Base-by-base conservation (phyloP, 30 jellyfish, hydroid and myxozoan genomes). In the Aurelia aurita region DNA sequence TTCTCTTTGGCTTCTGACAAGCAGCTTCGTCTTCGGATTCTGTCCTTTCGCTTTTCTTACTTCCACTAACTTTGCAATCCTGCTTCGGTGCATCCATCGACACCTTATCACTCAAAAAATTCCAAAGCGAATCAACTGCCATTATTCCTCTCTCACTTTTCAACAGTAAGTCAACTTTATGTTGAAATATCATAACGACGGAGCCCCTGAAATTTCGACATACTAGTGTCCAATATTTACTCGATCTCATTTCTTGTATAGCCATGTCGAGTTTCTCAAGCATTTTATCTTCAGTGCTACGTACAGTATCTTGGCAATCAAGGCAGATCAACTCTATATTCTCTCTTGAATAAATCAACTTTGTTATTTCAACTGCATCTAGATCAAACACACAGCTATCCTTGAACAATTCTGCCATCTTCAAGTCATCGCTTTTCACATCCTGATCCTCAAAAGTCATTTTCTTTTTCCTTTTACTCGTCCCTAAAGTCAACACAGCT, bases 401-500 rank as follows among this genome's bases (percentile, higher is more conserved):
- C 23, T 74, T 59, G 4, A 74, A 4, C 64, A 31, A 14, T 9
- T 28, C 64, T 57, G 15, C 19, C 64, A 69, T 32, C 1, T 53
- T 64, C 15, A 47, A 74, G 44, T 31, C 71, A 27, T 16, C 20
- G 19, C 46, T n/a, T 23, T 25, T 32, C 23, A 5, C 49, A 58
- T 59, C 16, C 44, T 43, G 44, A 29, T 54, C 73, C 35, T 54
- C 72, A 58, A 74, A 74, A 1, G 74, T 74, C 72, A 74, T 76
- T 35, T 74, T 74, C 35, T 74, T 74, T 29, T 64, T 26, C 45
- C 18, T 74, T 44, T 55, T 74, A 5, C 19, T 59, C 34, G 43
- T 55, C 10, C 20, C 44, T 54, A 45, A n/a, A 8, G 35, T 26
- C 63, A 74, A 74, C 12, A 27, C 10, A 15, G 27, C 35, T 34